Base-by-base conservation (phyloP, 2,797 vertebrate species). In the Cheirogaleus major region DNA sequence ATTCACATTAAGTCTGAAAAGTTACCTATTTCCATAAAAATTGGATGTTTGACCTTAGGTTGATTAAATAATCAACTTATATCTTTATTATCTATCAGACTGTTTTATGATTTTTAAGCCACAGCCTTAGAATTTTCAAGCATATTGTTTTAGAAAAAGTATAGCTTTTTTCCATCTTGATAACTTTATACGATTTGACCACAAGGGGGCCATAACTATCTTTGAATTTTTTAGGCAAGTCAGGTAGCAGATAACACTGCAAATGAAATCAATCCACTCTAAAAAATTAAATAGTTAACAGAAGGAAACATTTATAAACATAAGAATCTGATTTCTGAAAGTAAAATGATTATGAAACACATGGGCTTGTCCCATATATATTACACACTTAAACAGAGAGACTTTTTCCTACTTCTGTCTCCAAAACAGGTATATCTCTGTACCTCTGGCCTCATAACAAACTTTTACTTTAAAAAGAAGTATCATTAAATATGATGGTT, bases 191-290 rank as follows among this genome's bases (percentile, higher is more conserved):
- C 43, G n/a, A 85, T 89, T 79, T 93, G 59, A 89, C 98, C 98
- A 98, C 98, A 93, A 98, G 98, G 91, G 97, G 98, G 98, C 98
- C 94, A 85, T 90, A 95, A 55, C 43, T 67, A 45, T 94, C 98
- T 94, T 82, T 85, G 30, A 92, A 63, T 84, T 65, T 69, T 95
- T 4, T 75, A 92, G 25, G 32, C 18, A 20, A 35, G 23, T 11
- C 48, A 73, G 1, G 35, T 50, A 65, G 0, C n/a, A 78, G 0
- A 48, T 2, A 48, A 59, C 10, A 23, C 12, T 43, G 27, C 93
- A 93, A 91, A 81, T 22, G 15, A 32, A 84, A 63, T 75, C n/a
- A 50, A 65, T 65, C 41, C 72, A 2, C 76, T 61, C 10, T 48
- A 17, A 35, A 97, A 93, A 91, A 79, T 72, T 86, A 93, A 95